These are phyloP conservation scores for Griposia aprilina DNA, from an alignment of 2,888 invertebrate species.

Conservation along the genomic window DNA sequence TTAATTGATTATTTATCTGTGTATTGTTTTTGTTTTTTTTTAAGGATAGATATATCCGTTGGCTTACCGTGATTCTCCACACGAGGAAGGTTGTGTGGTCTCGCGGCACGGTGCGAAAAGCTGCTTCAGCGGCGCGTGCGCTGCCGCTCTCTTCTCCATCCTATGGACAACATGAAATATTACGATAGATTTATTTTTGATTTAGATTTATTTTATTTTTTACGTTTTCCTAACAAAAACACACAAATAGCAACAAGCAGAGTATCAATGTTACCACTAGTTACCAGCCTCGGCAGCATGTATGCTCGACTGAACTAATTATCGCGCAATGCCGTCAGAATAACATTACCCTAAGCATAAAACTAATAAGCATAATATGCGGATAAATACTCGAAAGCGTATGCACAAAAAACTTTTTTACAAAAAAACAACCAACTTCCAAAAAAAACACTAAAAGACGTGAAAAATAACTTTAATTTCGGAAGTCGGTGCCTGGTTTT, in stretches of 20 bases:
- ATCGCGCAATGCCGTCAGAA: constrained; percentile 43
- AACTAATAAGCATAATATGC: constrained; percentile 48
- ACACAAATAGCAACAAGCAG: constrained; percentile 8
- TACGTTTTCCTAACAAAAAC: not conserved
- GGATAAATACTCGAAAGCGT: constrained; percentile 63
- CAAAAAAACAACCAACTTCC: too few species aligned
- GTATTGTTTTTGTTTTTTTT: too few species aligned
- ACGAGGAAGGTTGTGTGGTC: constrained; percentile 95
- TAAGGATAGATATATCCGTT: not conserved
- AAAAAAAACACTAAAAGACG: too few species aligned
- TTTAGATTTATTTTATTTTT: too few species aligned
- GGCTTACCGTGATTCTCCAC: constrained; percentile 96
- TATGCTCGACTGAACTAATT: constrained; percentile 37
- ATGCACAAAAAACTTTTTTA: constrained; percentile 61
- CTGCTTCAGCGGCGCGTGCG: constrained; percentile 90
- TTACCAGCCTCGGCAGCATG: not conserved
- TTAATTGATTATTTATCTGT: too few species aligned
- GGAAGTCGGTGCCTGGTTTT: too few species aligned
- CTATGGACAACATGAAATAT: constrained; percentile 30
- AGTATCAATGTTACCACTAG: constrained; percentile 3
- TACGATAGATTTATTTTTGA: too few species aligned
- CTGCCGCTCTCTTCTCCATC: constrained; percentile 88
- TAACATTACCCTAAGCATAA: constrained; percentile 46
- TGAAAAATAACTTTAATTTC: too few species aligned
- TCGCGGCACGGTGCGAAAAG: constrained; percentile 95